Conservation (phyloP, 1,140 invertebrate species). For the Luehdorfia chinensis region DNA sequence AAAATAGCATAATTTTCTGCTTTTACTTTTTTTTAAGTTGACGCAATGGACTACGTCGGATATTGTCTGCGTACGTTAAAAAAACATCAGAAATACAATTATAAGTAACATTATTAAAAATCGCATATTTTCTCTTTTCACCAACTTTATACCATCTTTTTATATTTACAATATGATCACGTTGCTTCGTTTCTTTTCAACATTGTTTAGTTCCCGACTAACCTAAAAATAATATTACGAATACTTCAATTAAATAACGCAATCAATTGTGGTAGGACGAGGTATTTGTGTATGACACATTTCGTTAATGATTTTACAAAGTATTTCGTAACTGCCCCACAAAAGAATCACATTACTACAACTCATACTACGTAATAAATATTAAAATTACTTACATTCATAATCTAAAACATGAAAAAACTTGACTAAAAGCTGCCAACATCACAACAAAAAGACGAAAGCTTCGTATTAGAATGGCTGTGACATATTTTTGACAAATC, state of each 20-base stretch:
- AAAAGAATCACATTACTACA: conserved; percentile 3
- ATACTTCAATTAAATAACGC: conserved; percentile 1
- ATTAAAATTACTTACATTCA: not conserved
- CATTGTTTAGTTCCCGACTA: conserved; percentile 58
- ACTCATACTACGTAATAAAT: conserved; percentile 4
- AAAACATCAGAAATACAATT: conserved; percentile 10
- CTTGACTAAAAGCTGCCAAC: conserved; percentile 4
- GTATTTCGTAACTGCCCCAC: not conserved
- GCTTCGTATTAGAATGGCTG: not conserved
- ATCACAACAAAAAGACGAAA: not conserved
- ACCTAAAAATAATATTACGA: conserved; percentile 34
- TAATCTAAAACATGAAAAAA: not conserved
- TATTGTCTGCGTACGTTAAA: not conserved
- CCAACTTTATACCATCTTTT: conserved; percentile 31
- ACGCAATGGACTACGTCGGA: not conserved
- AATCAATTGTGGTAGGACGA: no score
- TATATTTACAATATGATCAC: conserved; percentile 54
- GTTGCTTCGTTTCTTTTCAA: conserved; percentile 53
- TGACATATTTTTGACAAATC: not conserved
- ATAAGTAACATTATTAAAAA: conserved; percentile 31
- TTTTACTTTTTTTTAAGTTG: not conserved
- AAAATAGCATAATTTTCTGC: no score
- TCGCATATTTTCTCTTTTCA: conserved; percentile 23
- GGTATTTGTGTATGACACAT: no score
- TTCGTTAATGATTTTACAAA: not conserved